A percentile compares a stretch with the other conserved stretches of the same genome.
Conservation (phyloP, 2,888 invertebrate species). For the Drosophila pseudotakahashii region DNA sequence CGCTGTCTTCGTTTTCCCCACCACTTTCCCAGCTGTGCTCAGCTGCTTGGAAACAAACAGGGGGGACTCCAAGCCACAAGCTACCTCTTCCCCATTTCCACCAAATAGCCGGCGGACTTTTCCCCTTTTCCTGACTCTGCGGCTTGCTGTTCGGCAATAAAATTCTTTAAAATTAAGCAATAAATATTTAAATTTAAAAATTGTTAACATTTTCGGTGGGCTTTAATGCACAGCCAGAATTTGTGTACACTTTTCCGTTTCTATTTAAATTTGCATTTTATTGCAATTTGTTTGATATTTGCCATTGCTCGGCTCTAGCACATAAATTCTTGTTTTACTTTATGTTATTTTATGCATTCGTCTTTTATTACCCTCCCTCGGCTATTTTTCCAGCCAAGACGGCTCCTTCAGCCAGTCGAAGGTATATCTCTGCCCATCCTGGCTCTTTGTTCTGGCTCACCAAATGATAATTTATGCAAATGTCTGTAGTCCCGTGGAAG, state of each 20-base stretch:
- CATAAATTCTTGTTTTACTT: conserved; percentile 78
- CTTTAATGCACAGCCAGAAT: conserved; percentile 59
- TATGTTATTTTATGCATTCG: conserved; percentile 78
- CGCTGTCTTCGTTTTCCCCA: conserved; percentile 53
- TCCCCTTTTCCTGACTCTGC: conserved; percentile 19
- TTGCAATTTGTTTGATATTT: conserved; percentile 78
- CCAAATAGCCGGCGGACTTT: conserved; percentile 48
- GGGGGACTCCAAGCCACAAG: conserved; percentile 6
- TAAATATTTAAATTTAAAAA: conserved; percentile 70
- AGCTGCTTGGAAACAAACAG: conserved; percentile 74
- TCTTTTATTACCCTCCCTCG: conserved; percentile 66
- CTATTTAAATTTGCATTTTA: conserved; percentile 76
- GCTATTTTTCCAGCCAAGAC: conserved; percentile 43
- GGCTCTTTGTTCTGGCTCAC: conserved; percentile 62
- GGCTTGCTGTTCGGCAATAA: conserved; percentile 51
- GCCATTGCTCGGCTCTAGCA: conserved; percentile 36
- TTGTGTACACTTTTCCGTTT: conserved; percentile 26
- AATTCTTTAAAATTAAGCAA: conserved; percentile 68
- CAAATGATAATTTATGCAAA: conserved; percentile 83
- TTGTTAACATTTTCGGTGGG: conserved; percentile 34
- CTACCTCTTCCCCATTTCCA: neutral
- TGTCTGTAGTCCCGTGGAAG: conserved; percentile 64
- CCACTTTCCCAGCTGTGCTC: conserved; percentile 66
- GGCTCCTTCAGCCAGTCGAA: conserved; percentile 22
- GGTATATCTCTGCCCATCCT: conserved; percentile 17